Evolutionary conservation across 2,888 invertebrate species (phyloP), one percentile per base, ranked within the genome.

Genomic region (Drosophila hamatofila): DNA sequence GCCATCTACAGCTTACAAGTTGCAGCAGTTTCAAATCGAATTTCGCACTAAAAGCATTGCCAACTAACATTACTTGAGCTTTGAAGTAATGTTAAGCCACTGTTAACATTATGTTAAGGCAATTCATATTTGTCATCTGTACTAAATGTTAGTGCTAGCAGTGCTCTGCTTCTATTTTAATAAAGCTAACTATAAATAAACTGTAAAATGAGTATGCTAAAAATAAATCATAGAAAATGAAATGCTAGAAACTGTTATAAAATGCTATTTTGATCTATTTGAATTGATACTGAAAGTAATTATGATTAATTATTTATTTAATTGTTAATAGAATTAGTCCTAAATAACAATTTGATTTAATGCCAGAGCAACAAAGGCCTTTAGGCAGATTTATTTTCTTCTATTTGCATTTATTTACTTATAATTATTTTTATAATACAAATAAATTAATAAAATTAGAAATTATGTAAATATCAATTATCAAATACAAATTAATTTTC

Each of bases 1-100:
- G 69, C 69, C 69, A 56, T 35, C 66, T 68, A 1, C 9, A 14
- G 57, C 14, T 14, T n/a, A 11, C 4, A 41, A 16, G 4, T 12
- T 0, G n/a, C 27, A 21, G 11, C 14, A 12, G 1, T 33, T 37
- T 66, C 12, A 0, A 1, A 2, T 6, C 9, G 23, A 55, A n/a
- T 21, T 48, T 56, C 56, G 39, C 23, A 18, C 3, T 23, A 2
- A 25, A 8, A 41, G 39, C 46, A 48, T 3, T n/a, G 7, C 3
- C 7, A 35, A 0, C n/a, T 42, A 65, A 65, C 65, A 65, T 18
- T 0, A 12, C 21, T 2, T 1, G 30, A 48, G 41, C 44, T 46
- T 57, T 2, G 8, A 5, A 7, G 6, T 16, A 23, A n/a, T n/a
- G 37, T 3, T 16, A 42, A 23, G 9, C 1, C 2, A n/a, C 3